Conservation (phyloP, 2,113 vertebrate species). For the Grammomys surdaster region DNA sequence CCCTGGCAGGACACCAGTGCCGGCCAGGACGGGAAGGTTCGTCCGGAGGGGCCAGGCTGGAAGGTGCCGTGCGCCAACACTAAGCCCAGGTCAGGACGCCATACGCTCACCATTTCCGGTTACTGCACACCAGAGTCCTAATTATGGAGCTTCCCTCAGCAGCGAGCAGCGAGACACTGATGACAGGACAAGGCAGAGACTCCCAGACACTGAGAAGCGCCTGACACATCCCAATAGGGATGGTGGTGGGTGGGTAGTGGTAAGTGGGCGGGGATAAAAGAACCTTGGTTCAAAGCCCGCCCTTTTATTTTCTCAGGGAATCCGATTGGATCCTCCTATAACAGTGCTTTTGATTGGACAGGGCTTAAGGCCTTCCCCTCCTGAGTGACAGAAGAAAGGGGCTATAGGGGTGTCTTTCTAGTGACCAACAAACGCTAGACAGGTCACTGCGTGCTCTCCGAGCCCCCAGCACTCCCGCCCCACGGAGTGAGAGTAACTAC, state of each 20-base stretch:
- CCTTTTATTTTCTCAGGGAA: neutral
- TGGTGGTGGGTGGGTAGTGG: neutral
- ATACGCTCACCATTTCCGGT: neutral
- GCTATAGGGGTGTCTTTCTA: neutral
- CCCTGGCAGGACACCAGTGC: neutral
- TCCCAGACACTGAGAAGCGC: neutral
- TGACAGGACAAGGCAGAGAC: neutral
- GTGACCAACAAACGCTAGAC: too few relatives aligned
- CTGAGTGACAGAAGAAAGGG: too few relatives aligned
- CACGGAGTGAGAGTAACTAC: neutral
- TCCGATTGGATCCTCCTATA: neutral
- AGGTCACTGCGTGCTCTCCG: too few relatives aligned
- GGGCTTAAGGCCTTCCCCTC: neutral
- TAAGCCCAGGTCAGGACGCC: neutral
- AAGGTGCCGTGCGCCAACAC: neutral
- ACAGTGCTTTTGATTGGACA: neutral
- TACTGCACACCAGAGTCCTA: neutral
- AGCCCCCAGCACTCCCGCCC: too few relatives aligned
- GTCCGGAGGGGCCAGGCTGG: too few relatives aligned
- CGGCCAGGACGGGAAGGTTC: neutral
- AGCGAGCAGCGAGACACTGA: neutral
- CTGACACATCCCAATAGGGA: neutral
- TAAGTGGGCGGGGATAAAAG: neutral
- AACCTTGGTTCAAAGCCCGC: neutral
- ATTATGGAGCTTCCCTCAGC: too few relatives aligned